Base-by-base conservation (phyloP, 2,888 invertebrate genomes). In the Drosophila rellima region DNA sequence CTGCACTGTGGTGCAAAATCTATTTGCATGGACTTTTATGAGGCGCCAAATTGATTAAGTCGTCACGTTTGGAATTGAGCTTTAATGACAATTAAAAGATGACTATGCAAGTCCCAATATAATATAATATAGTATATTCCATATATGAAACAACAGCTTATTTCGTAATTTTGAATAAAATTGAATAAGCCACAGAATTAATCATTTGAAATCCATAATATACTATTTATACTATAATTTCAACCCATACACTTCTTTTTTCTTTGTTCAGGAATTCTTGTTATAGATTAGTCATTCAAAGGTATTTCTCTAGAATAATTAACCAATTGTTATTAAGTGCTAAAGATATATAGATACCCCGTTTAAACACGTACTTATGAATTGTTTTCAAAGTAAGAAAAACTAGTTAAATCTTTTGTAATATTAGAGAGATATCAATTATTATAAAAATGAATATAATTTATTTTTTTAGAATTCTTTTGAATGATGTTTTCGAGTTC, bases 1-100 rank as follows among this genome's bases (percentile, higher is more conserved):
- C 10, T 20, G 64, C 44, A 76, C 73, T 37, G 31, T 75, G 76
- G 33, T 51, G 20, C 47, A 13, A 60, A 45, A 39, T 33, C n/a
- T 23, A 75, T 61, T 61, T 50, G 33, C 23, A 11, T 37, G 31
- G 3, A 8, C 15, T 20, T 44, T 29, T 8, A 10, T 17, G n/a
- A 1, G 15, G 0, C 18, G 6, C 6, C 20, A 33, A 10, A 42
- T 13, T 26, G 10, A 37, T 11, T n/a, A 11, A 18, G 7, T 20
- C 10, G 20, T 13, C 42, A 45, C 29, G 17, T 7, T 18, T n/a
- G 2, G 31, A 13, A 33, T 18, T 31, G 48, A 31, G 47, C 26
- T 44, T 3, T 7, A 20, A 42, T 42, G 13, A 20, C 26, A 26
- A 15, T 20, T 15, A 31, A 33, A 18, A 33, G 48, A 48, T 48